A percentile compares a stretch with the other conserved stretches of the same genome.
Evolutionary conservation across 1,140 invertebrate genomes (phyloP).

Genomic region (Teleogryllus occipitalis): DNA sequence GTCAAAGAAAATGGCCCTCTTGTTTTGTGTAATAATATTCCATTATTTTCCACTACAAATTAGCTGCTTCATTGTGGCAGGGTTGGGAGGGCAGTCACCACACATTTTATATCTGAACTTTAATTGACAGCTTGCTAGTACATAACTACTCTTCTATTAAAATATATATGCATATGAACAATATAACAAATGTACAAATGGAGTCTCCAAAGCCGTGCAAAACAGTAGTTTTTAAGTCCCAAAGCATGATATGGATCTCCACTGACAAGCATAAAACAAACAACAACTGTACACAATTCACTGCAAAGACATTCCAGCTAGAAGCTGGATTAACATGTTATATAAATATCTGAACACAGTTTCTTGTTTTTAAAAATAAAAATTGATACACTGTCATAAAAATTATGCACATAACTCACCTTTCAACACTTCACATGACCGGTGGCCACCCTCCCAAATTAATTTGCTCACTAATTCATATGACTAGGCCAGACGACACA

Average conservation of each 20-base stretch:
- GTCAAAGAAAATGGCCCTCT: not conserved
- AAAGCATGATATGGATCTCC: constrained; percentile 4
- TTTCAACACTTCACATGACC: not conserved
- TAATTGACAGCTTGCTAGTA: constrained; percentile 1
- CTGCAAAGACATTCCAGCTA: not conserved
- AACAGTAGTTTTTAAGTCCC: not conserved
- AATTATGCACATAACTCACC: not conserved
- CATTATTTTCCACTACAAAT: not conserved
- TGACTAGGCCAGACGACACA: constrained; percentile 3
- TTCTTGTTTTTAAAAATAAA: not conserved
- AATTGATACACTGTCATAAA: not conserved
- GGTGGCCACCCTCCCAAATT: not conserved
- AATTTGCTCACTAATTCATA: not conserved
- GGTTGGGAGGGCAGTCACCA: constrained; percentile 2
- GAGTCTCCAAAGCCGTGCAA: not conserved
- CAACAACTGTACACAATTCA: not conserved
- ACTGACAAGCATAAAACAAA: constrained; percentile 5
- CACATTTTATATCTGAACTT: not conserved
- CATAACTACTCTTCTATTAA: not conserved
- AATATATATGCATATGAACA: not conserved
- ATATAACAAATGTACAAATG: not conserved
- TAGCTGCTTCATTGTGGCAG: not conserved
- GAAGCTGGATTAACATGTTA: not conserved
- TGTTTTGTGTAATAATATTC: not conserved
- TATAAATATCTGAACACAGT: not conserved